Conservation (phyloP, 2,113 vertebrate genomes). For the Austrofundulus limnaeus region DNA sequence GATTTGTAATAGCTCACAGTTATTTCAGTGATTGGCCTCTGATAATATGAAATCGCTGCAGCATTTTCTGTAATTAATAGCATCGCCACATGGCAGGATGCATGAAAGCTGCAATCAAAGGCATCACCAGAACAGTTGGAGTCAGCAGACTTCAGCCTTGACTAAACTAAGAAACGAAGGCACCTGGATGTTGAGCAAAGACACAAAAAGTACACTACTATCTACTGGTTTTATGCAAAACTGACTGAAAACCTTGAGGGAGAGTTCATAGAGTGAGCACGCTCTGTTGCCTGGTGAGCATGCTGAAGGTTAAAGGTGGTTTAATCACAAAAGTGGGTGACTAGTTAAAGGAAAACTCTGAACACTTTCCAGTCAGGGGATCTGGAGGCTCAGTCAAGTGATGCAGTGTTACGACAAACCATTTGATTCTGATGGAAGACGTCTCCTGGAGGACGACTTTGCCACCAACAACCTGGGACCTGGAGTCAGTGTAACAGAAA, state of each 20-base stretch:
- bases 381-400: background rate
- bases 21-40: conserved; percentile 14
- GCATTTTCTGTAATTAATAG: conserved; percentile 47
- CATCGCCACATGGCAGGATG: conserved; percentile 12
- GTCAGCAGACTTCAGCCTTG: conserved; percentile 1
- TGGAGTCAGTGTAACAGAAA: background rate
- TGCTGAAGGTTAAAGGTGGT: background rate
- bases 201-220: background rate
- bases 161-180: conserved; percentile 3
- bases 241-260: background rate
- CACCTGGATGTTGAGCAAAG: background rate
- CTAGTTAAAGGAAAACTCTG: background rate
- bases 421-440: background rate
- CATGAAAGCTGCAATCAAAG: conserved; percentile 39
- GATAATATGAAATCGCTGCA: conserved; percentile 18
- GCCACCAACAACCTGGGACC: background rate
- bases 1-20: conserved; percentile 17
- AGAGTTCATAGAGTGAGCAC: background rate
- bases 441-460: too few relatives aligned
- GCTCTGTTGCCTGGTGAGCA: background rate
- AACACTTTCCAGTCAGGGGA: background rate
- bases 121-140: conserved; percentile 3
- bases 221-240: background rate
- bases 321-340: background rate
- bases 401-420: too few relatives aligned